phyloP scores from a whole-genome alignment of 2,113 vertebrate species.

The Plecotus auritus region DNA sequence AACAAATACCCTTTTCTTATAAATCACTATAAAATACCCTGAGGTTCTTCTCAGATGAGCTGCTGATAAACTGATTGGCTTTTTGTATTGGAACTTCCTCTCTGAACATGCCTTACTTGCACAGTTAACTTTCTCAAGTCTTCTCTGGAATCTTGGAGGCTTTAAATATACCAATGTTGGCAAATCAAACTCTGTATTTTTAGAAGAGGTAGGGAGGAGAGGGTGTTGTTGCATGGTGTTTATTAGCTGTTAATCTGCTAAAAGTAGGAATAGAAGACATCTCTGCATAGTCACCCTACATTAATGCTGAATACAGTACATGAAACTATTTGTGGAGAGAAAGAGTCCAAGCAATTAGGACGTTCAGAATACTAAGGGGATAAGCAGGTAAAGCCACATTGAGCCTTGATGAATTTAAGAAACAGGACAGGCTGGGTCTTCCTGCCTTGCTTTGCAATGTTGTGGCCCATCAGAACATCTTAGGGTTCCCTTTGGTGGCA shows the following conservation, averaged over 20 bases:
- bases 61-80: slow-evolving; percentile 61
- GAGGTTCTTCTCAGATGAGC: slow-evolving; percentile 61
- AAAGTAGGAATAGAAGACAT: slow-evolving; percentile 81
- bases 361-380: slow-evolving; percentile 58
- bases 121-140: slow-evolving; percentile 80
- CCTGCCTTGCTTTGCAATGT: slow-evolving; percentile 45
- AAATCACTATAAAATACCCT: slow-evolving; percentile 51
- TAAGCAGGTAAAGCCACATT: slow-evolving; percentile 18
- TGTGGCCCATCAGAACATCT: slow-evolving; percentile 31
- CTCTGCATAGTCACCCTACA: slow-evolving; percentile 73
- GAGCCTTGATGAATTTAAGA: slow-evolving; percentile 25
- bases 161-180: slow-evolving; percentile 82
- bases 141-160: slow-evolving; percentile 78
- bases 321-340: slow-evolving; percentile 77
- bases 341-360: slow-evolving; percentile 62
- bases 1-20: slow-evolving; percentile 68
- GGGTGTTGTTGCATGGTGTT: slow-evolving; percentile 79
- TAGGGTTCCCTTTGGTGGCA: slow-evolving; percentile 38
- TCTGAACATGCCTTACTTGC: slow-evolving; percentile 65
- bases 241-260: slow-evolving; percentile 87
- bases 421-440: slow-evolving; percentile 52
- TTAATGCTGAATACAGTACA: slow-evolving; percentile 67
- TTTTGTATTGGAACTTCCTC: slow-evolving; percentile 73
- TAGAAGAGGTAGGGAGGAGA: slow-evolving; percentile 80
- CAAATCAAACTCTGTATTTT: slow-evolving; percentile 82